Conservation (phyloP, 2,113 vertebrate genomes). For the Tragelaphus strepsiceros region DNA sequence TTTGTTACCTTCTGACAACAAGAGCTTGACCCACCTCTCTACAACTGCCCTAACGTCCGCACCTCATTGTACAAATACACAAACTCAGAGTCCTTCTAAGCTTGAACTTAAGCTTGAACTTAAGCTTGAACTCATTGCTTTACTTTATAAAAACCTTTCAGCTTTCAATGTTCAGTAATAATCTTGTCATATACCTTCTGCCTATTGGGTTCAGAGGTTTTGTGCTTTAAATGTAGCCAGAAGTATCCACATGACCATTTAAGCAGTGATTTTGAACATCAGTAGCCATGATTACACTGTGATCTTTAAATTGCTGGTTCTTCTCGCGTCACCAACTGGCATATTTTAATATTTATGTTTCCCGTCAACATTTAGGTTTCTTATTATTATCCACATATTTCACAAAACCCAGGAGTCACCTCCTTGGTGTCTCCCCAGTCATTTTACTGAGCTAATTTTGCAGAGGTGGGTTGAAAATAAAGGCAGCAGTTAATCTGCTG, state of each 20-base stretch:
- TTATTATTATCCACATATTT: not conserved
- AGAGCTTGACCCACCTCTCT: not conserved
- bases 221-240: not conserved
- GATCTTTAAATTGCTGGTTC: not conserved
- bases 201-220: not conserved
- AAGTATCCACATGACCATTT: not conserved
- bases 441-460: not conserved
- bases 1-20: not conserved
- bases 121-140: not conserved
- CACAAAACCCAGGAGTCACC: not conserved
- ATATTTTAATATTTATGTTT: not conserved
- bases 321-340: not conserved
- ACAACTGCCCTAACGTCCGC: not conserved
- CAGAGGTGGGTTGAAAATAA: not conserved
- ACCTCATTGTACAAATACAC: not conserved
- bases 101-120: not conserved
- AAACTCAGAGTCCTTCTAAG: not conserved
- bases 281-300: not conserved
- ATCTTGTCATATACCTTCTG: not conserved
- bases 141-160: not conserved
- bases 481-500: not conserved
- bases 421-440: not conserved
- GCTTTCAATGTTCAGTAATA: not conserved
- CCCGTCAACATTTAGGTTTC: not conserved
- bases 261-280: not conserved